A percentile compares a stretch with the other conserved stretches of the same genome.
Conservation (phyloP, 2,113 vertebrate species). For the human region DNA sequence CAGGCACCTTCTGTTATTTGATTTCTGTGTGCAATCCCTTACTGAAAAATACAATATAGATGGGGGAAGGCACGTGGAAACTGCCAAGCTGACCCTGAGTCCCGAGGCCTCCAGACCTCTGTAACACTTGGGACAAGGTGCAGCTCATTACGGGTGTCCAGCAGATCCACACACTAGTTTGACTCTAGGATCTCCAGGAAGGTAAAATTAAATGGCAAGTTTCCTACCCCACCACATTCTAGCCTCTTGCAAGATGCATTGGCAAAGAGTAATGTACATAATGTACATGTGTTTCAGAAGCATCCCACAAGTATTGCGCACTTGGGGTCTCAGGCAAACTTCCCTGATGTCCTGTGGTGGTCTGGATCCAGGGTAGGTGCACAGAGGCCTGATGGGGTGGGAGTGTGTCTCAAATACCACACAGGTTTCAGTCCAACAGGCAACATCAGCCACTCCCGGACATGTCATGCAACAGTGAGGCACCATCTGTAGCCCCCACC, state of each 20-base stretch:
- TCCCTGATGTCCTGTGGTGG: accelerated
- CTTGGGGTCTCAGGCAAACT: background rate
- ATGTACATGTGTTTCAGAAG: conserved; percentile 47
- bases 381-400: accelerated
- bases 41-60: background rate
- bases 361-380: background rate
- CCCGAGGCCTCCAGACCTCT: conserved; percentile 75
- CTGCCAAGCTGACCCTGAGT: background rate
- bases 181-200: conserved; percentile 16
- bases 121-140: conserved; percentile 46
- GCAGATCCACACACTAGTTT: conserved; percentile 53
- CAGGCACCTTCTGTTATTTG: background rate
- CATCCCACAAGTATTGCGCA: background rate
- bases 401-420: background rate
- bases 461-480: background rate
- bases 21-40: conserved; percentile 30
- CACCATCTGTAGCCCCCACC: background rate
- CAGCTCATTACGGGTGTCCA: conserved; percentile 57
- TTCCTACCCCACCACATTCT: conserved; percentile 47
- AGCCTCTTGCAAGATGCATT: conserved; percentile 57
- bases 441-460: background rate
- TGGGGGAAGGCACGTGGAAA: conserved; percentile 53
- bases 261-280: conserved; percentile 65
- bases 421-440: background rate
- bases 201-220: conserved; percentile 39